Conservation (phyloP, 92 coral and sea anemone genomes). For the Zoanthus gigantus region DNA sequence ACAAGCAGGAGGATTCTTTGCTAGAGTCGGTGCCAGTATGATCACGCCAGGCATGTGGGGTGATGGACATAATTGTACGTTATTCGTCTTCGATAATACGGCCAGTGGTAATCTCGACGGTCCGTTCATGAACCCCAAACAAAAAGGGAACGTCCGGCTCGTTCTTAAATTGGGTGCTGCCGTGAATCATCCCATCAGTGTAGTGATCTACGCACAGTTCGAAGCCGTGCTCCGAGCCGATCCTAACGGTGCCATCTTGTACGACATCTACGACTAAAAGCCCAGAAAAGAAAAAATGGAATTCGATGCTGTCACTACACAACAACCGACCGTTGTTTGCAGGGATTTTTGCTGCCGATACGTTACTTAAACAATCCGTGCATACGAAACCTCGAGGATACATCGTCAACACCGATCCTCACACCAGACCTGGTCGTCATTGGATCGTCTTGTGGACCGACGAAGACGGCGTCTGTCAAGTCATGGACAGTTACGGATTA, state of each 20-base stretch:
- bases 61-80: slow-evolving; percentile 8
- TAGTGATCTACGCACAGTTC: no score
- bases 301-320: no score
- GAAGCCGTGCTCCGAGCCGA: not conserved
- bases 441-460: no score
- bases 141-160: slow-evolving; percentile 17
- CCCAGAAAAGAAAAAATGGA: not conserved
- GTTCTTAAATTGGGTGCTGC: no score
- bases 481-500: no score
- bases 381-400: not conserved
- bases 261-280: no score
- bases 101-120: slow-evolving; percentile 35
- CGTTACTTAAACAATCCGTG: no score
- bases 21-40: slow-evolving; percentile 14
- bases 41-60: slow-evolving; percentile 36
- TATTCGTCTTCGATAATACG: slow-evolving; percentile 45
- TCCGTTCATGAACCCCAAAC: slow-evolving; percentile 15
- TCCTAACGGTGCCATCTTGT: no score
- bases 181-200: no score
- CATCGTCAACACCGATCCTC: no score
- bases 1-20: slow-evolving; percentile 25
- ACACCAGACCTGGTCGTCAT: not conserved
- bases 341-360: no score
- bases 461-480: no score
- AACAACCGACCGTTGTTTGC: not conserved